Conservation (phyloP, 2,113 vertebrate genomes). For the Aspidoscelis tigris region DNA sequence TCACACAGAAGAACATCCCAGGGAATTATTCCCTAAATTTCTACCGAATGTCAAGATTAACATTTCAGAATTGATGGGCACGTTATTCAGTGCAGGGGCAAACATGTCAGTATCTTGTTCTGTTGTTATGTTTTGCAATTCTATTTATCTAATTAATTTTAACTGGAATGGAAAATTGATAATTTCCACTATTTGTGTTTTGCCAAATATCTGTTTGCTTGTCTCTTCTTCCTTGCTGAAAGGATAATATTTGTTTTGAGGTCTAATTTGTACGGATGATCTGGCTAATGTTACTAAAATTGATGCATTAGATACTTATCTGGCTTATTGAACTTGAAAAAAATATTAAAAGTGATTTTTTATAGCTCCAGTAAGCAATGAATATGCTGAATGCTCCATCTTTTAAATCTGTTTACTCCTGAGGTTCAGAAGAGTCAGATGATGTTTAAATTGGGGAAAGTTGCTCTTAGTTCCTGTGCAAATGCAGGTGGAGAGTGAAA, state of each 20-base stretch:
- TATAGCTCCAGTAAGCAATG: background rate
- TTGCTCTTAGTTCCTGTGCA: background rate
- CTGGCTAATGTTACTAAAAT: background rate
- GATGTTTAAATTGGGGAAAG: background rate
- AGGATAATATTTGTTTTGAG: conserved; percentile 26
- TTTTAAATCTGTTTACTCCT: background rate
- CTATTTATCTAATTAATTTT: conserved; percentile 14
- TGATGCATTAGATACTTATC: background rate
- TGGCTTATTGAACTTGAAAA: background rate
- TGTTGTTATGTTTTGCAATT: conserved; percentile 2
- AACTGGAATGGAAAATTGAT: conserved; percentile 8
- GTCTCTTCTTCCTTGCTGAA: conserved; percentile 14
- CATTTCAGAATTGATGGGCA: background rate
- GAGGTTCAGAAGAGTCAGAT: too few species aligned
- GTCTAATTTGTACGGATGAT: conserved; percentile 8
- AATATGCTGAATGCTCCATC: background rate
- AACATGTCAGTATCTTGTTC: background rate
- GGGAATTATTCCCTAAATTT: background rate
- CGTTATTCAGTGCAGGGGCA: background rate
- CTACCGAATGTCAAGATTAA: background rate
- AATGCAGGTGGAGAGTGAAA: background rate
- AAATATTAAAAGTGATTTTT: background rate
- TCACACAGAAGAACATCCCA: background rate
- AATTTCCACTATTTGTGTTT: conserved; percentile 20
- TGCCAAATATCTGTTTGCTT: conserved; percentile 20